These are phyloP conservation scores for Emys orbicularis DNA, from an alignment of 2,797 vertebrate species.

Conservation along the genomic window DNA sequence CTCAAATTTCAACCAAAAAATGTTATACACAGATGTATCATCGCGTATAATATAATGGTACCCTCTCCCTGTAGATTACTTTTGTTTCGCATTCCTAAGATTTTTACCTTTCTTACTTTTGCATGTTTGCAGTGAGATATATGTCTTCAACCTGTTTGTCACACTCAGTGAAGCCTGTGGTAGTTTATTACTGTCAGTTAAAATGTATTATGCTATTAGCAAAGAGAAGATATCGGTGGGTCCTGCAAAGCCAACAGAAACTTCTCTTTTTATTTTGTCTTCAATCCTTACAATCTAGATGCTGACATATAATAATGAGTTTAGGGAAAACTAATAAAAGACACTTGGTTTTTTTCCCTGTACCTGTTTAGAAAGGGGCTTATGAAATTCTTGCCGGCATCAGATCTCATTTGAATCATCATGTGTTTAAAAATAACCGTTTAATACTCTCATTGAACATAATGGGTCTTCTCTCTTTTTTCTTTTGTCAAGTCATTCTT, in stretches of 20 bases:
- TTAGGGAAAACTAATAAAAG: constrained; percentile 39
- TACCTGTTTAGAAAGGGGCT: constrained; percentile 31
- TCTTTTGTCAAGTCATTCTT: neutral
- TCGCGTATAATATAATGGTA: neutral
- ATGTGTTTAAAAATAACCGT: neutral
- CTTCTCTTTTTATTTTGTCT: neutral
- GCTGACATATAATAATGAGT: constrained; percentile 39
- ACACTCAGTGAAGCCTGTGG: neutral
- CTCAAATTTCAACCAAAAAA: neutral
- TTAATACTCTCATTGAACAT: neutral
- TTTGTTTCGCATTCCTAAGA: neutral
- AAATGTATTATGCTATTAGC: neutral
- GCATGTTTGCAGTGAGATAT: neutral
- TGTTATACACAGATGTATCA: neutral
- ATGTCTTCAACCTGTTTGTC: neutral
- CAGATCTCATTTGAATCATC: neutral
- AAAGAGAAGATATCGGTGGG: neutral
- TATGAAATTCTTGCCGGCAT: constrained; percentile 14
- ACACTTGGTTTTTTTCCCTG: neutral
- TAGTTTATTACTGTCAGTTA: constrained; percentile 33
- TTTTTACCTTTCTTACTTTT: neutral
- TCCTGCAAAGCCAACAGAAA: constrained; percentile 23
- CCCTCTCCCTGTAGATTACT: neutral
- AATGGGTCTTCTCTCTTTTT: fast-evolving
- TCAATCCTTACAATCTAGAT: neutral